These are phyloP conservation scores for Anguilla anguilla DNA, from an alignment of 2,797 vertebrate species.

Conservation along the genomic window DNA sequence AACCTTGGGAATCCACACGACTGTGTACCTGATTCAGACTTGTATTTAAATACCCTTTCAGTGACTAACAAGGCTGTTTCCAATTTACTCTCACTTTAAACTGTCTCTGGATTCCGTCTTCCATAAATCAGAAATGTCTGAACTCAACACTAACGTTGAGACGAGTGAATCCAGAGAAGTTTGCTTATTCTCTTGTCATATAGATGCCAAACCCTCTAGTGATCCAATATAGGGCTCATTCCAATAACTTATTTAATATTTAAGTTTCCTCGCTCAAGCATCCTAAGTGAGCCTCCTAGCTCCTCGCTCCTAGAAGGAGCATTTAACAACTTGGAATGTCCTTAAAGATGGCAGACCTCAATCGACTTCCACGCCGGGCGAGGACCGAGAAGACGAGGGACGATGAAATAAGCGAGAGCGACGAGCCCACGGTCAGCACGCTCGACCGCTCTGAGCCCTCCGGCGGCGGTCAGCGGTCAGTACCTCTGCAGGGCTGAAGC, in stretches of 20 bases:
- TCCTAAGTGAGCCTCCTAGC: too few species aligned
- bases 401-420: too few species aligned
- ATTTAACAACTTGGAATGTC: too few species aligned
- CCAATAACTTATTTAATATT: too few species aligned
- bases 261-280: too few species aligned
- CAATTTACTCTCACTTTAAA: neutral
- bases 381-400: too few species aligned
- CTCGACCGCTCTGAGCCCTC: neutral
- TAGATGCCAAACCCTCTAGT: neutral
- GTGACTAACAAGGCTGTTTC: neutral
- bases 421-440: neutral
- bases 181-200: neutral
- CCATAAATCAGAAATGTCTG: neutral
- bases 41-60: neutral
- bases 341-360: too few species aligned
- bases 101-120: neutral
- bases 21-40: neutral
- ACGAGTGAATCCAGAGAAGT: neutral
- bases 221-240: too few species aligned
- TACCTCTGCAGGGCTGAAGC: neutral
- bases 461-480: neutral
- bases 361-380: too few species aligned
- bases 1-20: neutral
- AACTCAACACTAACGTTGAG: neutral
- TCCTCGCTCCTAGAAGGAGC: too few species aligned